Percentiles rank a stretch among this genome's conserved stretches.
Evolutionary conservation across 2,888 invertebrate genomes (phyloP).

Genomic region (Drosophila niveifrons): DNA sequence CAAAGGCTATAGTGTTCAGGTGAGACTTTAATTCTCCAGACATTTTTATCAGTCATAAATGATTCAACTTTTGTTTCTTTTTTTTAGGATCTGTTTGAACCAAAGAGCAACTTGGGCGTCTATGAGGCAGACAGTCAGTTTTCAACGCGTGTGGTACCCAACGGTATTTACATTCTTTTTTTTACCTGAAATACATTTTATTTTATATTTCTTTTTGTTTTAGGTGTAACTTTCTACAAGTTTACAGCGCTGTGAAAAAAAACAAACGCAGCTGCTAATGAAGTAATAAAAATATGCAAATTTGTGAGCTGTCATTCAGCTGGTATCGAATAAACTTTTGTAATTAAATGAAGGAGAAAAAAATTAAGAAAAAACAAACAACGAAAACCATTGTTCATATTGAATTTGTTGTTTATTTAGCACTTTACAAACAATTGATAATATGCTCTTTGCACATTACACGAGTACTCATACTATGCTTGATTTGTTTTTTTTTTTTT

Average conservation of each 20-base stretch:
- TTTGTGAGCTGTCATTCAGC: background rate
- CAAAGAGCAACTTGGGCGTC: slow-evolving; percentile 29
- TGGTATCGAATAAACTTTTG: slow-evolving; percentile 1
- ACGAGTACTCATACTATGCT: slow-evolving; percentile 20
- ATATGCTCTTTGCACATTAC: slow-evolving; percentile 37
- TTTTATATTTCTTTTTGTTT: slow-evolving; percentile 10
- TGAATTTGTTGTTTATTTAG: slow-evolving; percentile 51
- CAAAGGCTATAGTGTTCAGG: slow-evolving; percentile 81
- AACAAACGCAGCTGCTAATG: background rate
- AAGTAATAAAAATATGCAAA: slow-evolving; percentile 1
- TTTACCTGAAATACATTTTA: background rate
- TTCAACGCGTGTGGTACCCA: slow-evolving; percentile 75
- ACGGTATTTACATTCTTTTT: slow-evolving; percentile 59
- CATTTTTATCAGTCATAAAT: background rate
- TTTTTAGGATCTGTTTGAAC: slow-evolving; percentile 66
- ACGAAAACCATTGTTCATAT: slow-evolving; percentile 1
- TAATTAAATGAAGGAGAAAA: background rate
- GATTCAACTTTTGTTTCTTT: background rate
- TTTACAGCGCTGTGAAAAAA: slow-evolving; percentile 65
- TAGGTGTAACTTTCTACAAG: slow-evolving; percentile 80
- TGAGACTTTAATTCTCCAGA: slow-evolving; percentile 29
- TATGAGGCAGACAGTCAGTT: slow-evolving; percentile 43
- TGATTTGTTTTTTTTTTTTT: slow-evolving; percentile 10
- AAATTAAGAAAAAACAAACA: background rate
- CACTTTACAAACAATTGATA: slow-evolving; percentile 47